Percentiles rank a stretch among this genome's conserved stretches.
Conservation (phyloP, 1,140 invertebrate genomes). For the Paralvinella palmiformis region DNA sequence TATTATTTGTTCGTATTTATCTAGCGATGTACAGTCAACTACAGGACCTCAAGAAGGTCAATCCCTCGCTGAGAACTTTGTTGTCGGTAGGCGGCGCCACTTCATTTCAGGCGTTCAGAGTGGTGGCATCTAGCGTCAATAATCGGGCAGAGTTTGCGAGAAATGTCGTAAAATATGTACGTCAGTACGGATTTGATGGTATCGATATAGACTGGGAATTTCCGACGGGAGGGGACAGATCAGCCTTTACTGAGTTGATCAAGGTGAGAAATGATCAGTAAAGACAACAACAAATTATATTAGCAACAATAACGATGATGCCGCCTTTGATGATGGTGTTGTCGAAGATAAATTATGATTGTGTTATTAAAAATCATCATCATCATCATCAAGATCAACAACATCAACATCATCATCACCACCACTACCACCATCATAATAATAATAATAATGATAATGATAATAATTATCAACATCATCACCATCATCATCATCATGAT, state of each 20-base stretch:
- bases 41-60: conserved; percentile 62
- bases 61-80: conserved; percentile 66
- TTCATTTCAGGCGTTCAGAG: neutral
- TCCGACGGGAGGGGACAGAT: conserved; percentile 44
- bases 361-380: too few species aligned
- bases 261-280: conserved; percentile 20
- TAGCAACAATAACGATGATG: too few species aligned
- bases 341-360: too few species aligned
- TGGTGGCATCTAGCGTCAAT: conserved; percentile 9
- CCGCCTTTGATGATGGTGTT: too few species aligned
- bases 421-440: too few species aligned
- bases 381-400: too few species aligned
- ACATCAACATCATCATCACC: too few species aligned
- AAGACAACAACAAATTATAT: too few species aligned
- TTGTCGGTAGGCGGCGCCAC: conserved; percentile 68
- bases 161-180: conserved; percentile 19
- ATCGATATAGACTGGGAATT: conserved; percentile 37
- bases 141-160: neutral
- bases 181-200: conserved; percentile 28
- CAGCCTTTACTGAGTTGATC: conserved; percentile 24
- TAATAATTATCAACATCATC: too few species aligned
- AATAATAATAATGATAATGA: too few species aligned
- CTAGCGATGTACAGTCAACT: conserved; percentile 60
- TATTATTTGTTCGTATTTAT: neutral
- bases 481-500: too few species aligned